Base-by-base conservation (phyloP, 2,113 vertebrate species). In the Cinclus mexicanus region DNA sequence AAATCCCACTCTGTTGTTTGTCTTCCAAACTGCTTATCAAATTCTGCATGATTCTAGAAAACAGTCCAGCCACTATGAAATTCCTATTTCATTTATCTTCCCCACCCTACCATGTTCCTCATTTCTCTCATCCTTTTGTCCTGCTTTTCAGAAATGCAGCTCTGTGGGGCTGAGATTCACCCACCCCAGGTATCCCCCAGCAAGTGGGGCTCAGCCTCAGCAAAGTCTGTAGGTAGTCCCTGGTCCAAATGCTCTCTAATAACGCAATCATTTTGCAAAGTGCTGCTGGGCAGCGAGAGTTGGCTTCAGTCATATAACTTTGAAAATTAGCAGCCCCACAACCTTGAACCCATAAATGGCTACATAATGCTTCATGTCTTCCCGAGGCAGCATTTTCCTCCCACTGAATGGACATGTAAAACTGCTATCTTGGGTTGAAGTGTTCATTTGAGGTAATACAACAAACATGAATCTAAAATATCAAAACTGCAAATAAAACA, bases 141-240 rank as follows among this genome's bases (percentile, higher is more conserved):
- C 59, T 53, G 5, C 37, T 80, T 74, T 89, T 80, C 72, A 91
- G 56, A 65, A n/a, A 7, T 49, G 33, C 50, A 72, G 19, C 17
- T 59, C 47, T 13, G 6, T 7, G 26, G 12, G 23, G 3, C 14
- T 63, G 55, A 0, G 0, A 67, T 41, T 70, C 5, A 1, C 42
- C 37, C 10, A 33, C 42, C 23, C 25, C 65, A 71, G 29, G 16
- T 53, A 25, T 25, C 17, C 47, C 22, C 29, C 56, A 53, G 25
- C 31, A 83, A 81, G 37, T 5, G 23, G 22, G 22, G 4, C 31
- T 37, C 10, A 17, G 13, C 13, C n/a, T 69, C 52, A 50, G 7
- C 16, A 23, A 21, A 61, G 33, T 12, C 59, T 61, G 18, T 59
- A 26, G 31, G 19, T 67, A 25, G 4, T 78, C 24, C 21, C 7